Evolutionary conservation across 2,113 vertebrate genomes (phyloP).

Genomic region (Epinephelus cyanopodus): DNA sequence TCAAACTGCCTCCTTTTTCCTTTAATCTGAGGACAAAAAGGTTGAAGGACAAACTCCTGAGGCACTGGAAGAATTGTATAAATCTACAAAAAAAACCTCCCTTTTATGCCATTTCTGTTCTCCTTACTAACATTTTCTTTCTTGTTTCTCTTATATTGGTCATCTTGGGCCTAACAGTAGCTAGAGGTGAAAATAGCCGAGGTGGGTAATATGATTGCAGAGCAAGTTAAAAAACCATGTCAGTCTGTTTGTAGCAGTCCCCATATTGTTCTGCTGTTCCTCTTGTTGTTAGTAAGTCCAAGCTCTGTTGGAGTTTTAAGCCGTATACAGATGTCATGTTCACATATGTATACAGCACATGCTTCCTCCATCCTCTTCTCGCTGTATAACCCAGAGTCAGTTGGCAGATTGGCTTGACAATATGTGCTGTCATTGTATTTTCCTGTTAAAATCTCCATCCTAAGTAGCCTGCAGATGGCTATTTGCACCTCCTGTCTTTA

Average conservation of each 20-base stretch:
- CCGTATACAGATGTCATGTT: constrained; percentile 54
- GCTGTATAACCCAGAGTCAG: constrained; percentile 48
- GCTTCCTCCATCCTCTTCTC: constrained; percentile 67
- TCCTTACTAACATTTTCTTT: constrained; percentile 61
- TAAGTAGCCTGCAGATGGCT: constrained; percentile 47
- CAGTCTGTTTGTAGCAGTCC: constrained; percentile 72
- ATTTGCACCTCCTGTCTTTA: constrained; percentile 58
- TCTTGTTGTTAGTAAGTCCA: constrained; percentile 63
- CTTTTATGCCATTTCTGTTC: constrained; percentile 11
- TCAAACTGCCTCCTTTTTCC: constrained; percentile 22
- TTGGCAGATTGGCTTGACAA: constrained; percentile 53
- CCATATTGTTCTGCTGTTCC: constrained; percentile 62
- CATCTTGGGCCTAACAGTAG: constrained; percentile 81
- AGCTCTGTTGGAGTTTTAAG: constrained; percentile 53
- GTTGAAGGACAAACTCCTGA: constrained; percentile 25
- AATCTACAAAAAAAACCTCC: background rate
- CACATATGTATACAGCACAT: constrained; percentile 60
- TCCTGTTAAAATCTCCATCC: constrained; percentile 50
- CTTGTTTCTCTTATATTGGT: constrained; percentile 67
- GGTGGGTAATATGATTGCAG: constrained; percentile 81
- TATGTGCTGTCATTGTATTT: constrained; percentile 47
- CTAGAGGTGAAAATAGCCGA: constrained; percentile 87
- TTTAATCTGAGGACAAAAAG: constrained; percentile 34
- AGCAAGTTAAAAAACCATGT: constrained; percentile 51
- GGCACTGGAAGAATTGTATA: background rate